Evolutionary conservation across 2,113 vertebrate species (phyloP), one percentile per base, ranked within the genome.

Genomic region (Echinops telfairi): DNA sequence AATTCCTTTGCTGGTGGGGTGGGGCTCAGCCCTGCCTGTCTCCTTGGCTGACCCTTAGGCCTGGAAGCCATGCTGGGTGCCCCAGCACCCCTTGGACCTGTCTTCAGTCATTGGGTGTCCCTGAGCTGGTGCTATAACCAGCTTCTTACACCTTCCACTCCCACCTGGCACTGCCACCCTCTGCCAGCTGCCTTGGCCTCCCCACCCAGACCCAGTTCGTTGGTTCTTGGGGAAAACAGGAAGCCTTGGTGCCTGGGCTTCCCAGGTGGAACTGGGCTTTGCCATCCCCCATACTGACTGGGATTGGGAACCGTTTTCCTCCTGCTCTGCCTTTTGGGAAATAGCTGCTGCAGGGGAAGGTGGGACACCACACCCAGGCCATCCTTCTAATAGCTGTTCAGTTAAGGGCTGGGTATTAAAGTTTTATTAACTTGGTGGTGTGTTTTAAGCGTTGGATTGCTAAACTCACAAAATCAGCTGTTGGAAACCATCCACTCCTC

Each of bases 41-140:
- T 96, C 96, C 97, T 96, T 89, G 95, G 64, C 78, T 97, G 97
- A 97, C 94, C 97, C 90, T 88, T 88, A 76, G 93, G 87, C 86
- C 66, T 58, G 71, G 43, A 89, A 60, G 73, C 20, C 1, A 81
- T 29, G 40, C 9, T 64, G 58, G 62, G 57, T 10, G 79, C 94
- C 95, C 93, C 78, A 81, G 81, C 82, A 1, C 15, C 22, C 20
- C 83, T 66, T 86, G 38, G 70, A n/a, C 82, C 85, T 1, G 64
- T 22, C 64, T 66, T 53, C 47, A 10, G 43, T 47, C 10, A 10
- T 47, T 10, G 47, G 47, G 47, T 10, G 47, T 14, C 47, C 12
- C 47, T 53, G 47, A 14, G 47, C 47, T 53, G 47, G 47, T 53
- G 47, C 47, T 8, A 53, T 53, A 7, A 27, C 64, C 22, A 25